These are phyloP conservation scores for Hemaris fuciformis DNA, from an alignment of 2,888 invertebrate genomes.

Conservation along the genomic window DNA sequence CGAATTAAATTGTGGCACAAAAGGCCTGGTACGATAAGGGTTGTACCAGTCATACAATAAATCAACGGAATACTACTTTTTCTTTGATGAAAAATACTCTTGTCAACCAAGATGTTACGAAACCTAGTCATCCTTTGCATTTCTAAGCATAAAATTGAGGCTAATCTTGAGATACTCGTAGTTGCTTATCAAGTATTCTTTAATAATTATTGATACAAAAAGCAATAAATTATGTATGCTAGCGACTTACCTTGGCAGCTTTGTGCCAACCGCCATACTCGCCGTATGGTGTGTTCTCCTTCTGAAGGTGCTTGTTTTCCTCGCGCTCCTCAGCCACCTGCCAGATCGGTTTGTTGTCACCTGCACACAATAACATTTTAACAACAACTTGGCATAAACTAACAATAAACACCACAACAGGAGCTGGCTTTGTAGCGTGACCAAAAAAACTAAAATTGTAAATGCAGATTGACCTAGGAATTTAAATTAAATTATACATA, in stretches of 20 bases:
- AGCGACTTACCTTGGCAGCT: constrained; percentile 88
- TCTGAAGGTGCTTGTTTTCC: constrained; percentile 95
- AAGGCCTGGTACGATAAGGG: too few relatives aligned
- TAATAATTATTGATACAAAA: background rate
- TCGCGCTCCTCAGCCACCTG: constrained; percentile 99
- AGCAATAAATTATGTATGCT: background rate
- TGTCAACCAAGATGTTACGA: too few relatives aligned
- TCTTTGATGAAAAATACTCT: too few relatives aligned
- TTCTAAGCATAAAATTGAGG: too few relatives aligned
- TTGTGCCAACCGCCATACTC: constrained; percentile 98
- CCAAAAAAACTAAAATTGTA: background rate
- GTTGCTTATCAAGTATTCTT: too few relatives aligned
- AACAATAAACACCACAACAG: constrained; percentile 12
- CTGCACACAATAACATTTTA: constrained; percentile 58
- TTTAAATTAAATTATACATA: too few relatives aligned
- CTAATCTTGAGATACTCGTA: too few relatives aligned
- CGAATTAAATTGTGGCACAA: too few relatives aligned
- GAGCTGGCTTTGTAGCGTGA: constrained; percentile 10
- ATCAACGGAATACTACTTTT: too few relatives aligned
- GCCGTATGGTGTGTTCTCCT: constrained; percentile 94
- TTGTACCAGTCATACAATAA: too few relatives aligned
- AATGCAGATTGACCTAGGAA: background rate
- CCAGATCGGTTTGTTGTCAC: constrained; percentile 97
- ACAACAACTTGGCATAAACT: constrained; percentile 9
- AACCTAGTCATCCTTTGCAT: too few relatives aligned